These are phyloP conservation scores for Folsomia manolachei DNA, from an alignment of 2,888 invertebrate genomes.

Conservation along the genomic window DNA sequence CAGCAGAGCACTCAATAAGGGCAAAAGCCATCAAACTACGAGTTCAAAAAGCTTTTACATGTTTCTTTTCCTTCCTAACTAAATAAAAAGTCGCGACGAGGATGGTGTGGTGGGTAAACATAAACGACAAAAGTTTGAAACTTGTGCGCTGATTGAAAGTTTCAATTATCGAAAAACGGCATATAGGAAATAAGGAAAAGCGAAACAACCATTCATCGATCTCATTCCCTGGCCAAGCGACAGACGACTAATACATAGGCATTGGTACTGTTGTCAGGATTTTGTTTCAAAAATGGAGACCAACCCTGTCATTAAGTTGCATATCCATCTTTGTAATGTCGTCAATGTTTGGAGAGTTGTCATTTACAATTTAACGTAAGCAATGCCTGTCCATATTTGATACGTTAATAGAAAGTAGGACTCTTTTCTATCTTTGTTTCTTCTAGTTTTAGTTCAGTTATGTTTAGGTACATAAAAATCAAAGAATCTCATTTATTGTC, in stretches of 20 bases:
- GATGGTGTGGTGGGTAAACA: background rate
- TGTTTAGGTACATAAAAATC: background rate
- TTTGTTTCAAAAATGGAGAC: background rate
- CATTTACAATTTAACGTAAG: no score
- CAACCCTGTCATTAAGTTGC: background rate
- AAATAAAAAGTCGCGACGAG: background rate
- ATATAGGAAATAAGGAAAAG: background rate
- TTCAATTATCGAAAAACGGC: background rate
- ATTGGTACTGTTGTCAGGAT: background rate
- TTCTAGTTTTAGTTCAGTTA: background rate
- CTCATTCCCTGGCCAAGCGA: background rate
- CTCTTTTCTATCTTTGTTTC: no score
- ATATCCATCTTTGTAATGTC: background rate
- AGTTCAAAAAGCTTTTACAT: background rate
- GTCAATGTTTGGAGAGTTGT: background rate
- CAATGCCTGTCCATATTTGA: background rate
- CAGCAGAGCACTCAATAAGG: no score
- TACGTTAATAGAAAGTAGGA: background rate
- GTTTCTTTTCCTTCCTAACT: background rate
- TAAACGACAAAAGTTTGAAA: background rate
- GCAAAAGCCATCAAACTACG: background rate
- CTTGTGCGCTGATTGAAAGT: background rate
- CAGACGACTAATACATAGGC: background rate
- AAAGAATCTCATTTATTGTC: background rate
- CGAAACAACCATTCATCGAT: background rate